Evolutionary conservation across 1,140 invertebrate species (phyloP).

Genomic region (Piezodorus guildinii): DNA sequence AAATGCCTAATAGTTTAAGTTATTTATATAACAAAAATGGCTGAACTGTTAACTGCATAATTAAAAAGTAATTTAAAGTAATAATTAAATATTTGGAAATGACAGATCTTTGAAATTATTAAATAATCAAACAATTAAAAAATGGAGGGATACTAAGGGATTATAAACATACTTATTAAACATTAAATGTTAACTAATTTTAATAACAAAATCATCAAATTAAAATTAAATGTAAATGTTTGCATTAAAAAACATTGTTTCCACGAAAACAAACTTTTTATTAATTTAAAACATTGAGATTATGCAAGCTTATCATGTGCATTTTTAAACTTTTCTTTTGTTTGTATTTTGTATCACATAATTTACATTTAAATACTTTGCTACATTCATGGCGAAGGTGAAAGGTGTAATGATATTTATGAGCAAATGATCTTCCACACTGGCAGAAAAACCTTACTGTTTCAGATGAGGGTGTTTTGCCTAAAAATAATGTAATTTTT

Average conservation of each 20-base stretch:
- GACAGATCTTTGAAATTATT: too few relatives aligned
- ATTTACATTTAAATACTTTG: conserved; percentile 5
- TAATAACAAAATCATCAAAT: neutral
- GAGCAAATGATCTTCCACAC: conserved; percentile 12
- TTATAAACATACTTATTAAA: too few relatives aligned
- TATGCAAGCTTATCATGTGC: neutral
- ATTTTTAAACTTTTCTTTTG: too few relatives aligned
- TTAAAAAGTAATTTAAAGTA: too few relatives aligned
- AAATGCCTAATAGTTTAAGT: too few relatives aligned
- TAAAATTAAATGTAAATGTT: neutral
- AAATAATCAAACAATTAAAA: too few relatives aligned
- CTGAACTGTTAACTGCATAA: too few relatives aligned
- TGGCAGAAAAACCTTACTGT: neutral
- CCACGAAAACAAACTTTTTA: neutral
- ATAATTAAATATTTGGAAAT: too few relatives aligned
- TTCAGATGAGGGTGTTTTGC: too few relatives aligned
- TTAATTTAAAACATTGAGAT: neutral
- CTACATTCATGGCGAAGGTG: conserved; percentile 16
- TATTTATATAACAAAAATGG: too few relatives aligned
- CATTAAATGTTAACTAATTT: neutral
- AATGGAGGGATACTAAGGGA: too few relatives aligned
- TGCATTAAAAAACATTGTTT: neutral
- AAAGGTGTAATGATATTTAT: conserved; percentile 4
- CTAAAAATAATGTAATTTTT: too few relatives aligned
- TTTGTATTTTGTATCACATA: neutral